Evolutionary conservation across 2,888 invertebrate genomes (phyloP), one percentile per base, ranked within the genome.

Genomic region (Ichneumoninae sp.): DNA sequence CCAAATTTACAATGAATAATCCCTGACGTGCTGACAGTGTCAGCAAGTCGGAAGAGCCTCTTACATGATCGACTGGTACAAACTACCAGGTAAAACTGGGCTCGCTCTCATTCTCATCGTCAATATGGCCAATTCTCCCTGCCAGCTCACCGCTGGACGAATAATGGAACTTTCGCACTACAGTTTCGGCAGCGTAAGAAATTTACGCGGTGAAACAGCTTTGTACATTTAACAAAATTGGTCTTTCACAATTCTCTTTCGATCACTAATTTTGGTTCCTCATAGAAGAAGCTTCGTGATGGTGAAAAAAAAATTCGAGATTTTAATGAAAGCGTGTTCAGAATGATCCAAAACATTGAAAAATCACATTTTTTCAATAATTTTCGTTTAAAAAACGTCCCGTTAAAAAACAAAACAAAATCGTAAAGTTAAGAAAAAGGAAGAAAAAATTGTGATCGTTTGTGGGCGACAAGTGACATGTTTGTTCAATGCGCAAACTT

Each of bases 71-170:
- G 60, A 83, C 19, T 86, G 83, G 86, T 83, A 83, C 54, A 62
- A 60, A 30, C 30, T 83, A 22, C 72, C 86, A 10, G 50, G 22
- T n/a, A 52, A 79, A 62, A 75, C 40, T 30, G 75, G 66, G 26
- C 65, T 36, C 10, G 60, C 75, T 50, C 47, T 83, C 7, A 65
- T 83, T 26, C 13, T 86, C 16, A 78, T 86, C 10, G 81, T 87
- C n/a, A 71, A 82, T 0, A 82, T 74, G 30, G 66, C 81, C 2
- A 80, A 86, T 74, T 70, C 70, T 57, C 84, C 86, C 0, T 75
- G 60, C 13, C 81, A 77, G 70, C 26, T 87, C 40, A 87, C 83
- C 0, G 86, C 86, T 71, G 84, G 85, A 52, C 76, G 81, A 19
- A 68, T 84, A 19, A 79, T 86, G 4, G 83, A 86, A 72, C 69